These are phyloP conservation scores for Nyctereutes procyonoides DNA, from an alignment of 2,113 vertebrate genomes.

Conservation along the genomic window DNA sequence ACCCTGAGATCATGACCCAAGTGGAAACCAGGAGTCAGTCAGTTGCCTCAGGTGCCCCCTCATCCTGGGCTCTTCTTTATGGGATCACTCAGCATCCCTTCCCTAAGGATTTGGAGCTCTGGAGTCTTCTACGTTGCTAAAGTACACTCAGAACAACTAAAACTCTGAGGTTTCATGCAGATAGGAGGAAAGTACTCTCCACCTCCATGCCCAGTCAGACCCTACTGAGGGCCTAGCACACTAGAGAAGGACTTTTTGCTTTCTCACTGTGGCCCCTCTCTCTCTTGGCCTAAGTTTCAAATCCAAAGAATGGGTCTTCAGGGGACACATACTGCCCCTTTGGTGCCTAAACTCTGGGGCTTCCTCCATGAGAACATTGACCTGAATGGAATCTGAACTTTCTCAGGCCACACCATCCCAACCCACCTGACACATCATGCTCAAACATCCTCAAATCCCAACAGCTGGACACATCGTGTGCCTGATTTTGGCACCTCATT, in stretches of 20 bases:
- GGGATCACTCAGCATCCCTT: neutral
- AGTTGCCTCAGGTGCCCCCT: too few relatives aligned
- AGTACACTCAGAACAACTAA: too few relatives aligned
- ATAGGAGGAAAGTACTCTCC: neutral
- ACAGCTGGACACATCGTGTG: neutral
- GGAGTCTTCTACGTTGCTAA: neutral
- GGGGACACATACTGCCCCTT: neutral
- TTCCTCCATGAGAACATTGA: neutral
- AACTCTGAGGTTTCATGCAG: neutral
- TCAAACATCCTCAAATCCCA: neutral
- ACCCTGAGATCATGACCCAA: too few relatives aligned
- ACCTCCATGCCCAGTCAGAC: too few relatives aligned
- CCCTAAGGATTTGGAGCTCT: neutral
- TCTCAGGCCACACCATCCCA: neutral
- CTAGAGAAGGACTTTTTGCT: neutral
- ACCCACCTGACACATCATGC: neutral
- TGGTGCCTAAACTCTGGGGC: neutral
- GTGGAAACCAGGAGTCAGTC: too few relatives aligned
- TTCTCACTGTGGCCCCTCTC: neutral
- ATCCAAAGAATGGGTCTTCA: neutral
- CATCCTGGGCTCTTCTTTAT: neutral
- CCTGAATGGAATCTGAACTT: neutral
- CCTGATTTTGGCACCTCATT: neutral
- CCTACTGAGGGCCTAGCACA: neutral
- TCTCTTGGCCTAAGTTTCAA: neutral